Percentiles rank a stretch among this genome's conserved stretches.
Conservation (phyloP, 2,113 vertebrate species). For the Columbina picui region DNA sequence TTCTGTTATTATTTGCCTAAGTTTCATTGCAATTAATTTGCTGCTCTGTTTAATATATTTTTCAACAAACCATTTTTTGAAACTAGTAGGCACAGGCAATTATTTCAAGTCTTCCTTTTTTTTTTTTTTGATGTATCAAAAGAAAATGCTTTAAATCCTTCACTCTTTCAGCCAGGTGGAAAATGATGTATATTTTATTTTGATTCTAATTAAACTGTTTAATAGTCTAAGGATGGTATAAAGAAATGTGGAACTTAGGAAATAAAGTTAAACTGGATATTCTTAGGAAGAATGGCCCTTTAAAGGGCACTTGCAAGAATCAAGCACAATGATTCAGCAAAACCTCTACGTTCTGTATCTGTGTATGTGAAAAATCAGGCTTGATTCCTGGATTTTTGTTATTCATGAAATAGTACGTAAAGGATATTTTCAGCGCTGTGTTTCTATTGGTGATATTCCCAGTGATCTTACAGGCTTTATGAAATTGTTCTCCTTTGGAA, state of each 20-base stretch:
- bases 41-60: slow-evolving; percentile 72
- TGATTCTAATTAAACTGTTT: slow-evolving; percentile 7
- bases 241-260: background rate
- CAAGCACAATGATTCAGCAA: slow-evolving; percentile 3
- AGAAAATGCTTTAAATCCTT: background rate
- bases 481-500: background rate
- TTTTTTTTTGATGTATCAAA: background rate
- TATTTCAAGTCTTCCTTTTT: background rate
- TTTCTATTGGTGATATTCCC: background rate
- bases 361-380: background rate
- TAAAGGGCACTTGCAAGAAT: background rate
- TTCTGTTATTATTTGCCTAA: slow-evolving; percentile 73
- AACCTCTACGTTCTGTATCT: background rate
- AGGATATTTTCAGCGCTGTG: background rate
- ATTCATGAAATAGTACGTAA: background rate
- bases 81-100: slow-evolving; percentile 67
- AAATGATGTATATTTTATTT: background rate
- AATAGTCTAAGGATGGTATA: background rate
- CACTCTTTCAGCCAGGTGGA: background rate
- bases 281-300: background rate
- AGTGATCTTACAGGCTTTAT: background rate
- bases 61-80: slow-evolving; percentile 70
- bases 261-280: background rate
- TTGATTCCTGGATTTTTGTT: background rate
- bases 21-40: slow-evolving; percentile 74